Conservation (phyloP, 2,113 vertebrate species). For the Speoplatyrhinus poulsoni region DNA sequence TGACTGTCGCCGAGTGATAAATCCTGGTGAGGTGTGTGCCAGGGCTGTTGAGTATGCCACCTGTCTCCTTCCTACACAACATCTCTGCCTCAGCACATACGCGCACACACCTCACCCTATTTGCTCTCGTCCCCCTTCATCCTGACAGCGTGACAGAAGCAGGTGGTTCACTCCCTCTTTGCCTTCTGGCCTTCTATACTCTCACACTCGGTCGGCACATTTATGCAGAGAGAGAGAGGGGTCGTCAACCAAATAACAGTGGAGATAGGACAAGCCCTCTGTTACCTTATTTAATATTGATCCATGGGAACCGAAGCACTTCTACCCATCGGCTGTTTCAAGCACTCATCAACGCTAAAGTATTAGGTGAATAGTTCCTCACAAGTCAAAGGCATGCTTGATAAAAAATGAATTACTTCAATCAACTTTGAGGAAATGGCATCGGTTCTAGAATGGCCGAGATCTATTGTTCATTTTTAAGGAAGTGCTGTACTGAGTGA, state of each 20-base stretch:
- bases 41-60: constrained; percentile 66
- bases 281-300: constrained; percentile 33
- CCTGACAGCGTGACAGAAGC: constrained; percentile 79
- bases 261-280: constrained; percentile 34
- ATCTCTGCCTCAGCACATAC: constrained; percentile 42
- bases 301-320: constrained; percentile 19
- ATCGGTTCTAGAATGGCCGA: constrained; percentile 7
- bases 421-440: constrained; percentile 1
- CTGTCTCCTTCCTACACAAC: constrained; percentile 68
- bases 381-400: constrained; percentile 16
- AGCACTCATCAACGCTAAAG: constrained; percentile 33
- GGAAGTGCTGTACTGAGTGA: constrained; percentile 3
- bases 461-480: constrained; percentile 19
- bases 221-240: constrained; percentile 55
- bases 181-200: constrained; percentile 75
- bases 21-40: constrained; percentile 67
- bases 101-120: constrained; percentile 57
- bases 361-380: constrained; percentile 34
- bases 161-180: constrained; percentile 73
- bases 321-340: constrained; percentile 27
- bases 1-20: constrained; percentile 72
- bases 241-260: constrained; percentile 65
- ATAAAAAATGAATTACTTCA: not conserved
- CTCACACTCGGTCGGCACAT: constrained; percentile 65
- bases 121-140: constrained; percentile 66